Base-by-base conservation (phyloP, 2,797 vertebrate species). In the Pangasius krempfi region DNA sequence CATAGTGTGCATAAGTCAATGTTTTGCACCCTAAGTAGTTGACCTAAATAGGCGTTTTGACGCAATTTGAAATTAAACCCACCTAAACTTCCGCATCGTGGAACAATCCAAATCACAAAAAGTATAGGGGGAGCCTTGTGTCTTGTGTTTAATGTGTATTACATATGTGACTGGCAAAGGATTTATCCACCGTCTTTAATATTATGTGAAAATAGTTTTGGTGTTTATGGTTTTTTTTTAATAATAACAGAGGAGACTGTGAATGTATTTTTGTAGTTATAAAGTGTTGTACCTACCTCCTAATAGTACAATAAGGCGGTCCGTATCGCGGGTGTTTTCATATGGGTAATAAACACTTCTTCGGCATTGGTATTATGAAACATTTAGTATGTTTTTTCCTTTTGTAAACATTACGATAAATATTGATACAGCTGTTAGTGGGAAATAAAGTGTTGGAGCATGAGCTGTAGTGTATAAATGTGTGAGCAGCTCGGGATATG, bases 201-300 rank as follows among this genome's bases (percentile, higher is more conserved):
- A 5, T 7, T 6, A 13, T 47, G 78, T 78, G 0, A 3, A 14
- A 22, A 0, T 7, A n/a, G 10, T 2, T 58, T 0, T 0, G 0
- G 0, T n/a, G 3, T 1, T 8, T 25, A 16, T 6, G 1, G 1
- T 37, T 37, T 37, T 37, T n/a, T 1, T 5, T 1, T 12, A 44
- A 56, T 27, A 56, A 33, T 40, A 27, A 8, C 33, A 52, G 0
- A 47, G 5, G 1, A 84, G 37, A 10, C 0, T 10, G 4, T 33
- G 30, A 6, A 3, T 40, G n/a, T 16, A 4, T 73, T 73, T 72
- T 50, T 47, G 25, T 47, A n/a, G 40, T 47, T n/a, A 18, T 16
- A 20, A 47, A n/a, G 66, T 14, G 3, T 10, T 14, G 0, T 20
- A 9, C 37, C 25, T 47, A 9, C 54, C 68, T 20, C 52, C 0